Evolutionary conservation across 2,888 invertebrate species (phyloP), one percentile per base, ranked within the genome.

Genomic region (Clistopyga incitator): DNA sequence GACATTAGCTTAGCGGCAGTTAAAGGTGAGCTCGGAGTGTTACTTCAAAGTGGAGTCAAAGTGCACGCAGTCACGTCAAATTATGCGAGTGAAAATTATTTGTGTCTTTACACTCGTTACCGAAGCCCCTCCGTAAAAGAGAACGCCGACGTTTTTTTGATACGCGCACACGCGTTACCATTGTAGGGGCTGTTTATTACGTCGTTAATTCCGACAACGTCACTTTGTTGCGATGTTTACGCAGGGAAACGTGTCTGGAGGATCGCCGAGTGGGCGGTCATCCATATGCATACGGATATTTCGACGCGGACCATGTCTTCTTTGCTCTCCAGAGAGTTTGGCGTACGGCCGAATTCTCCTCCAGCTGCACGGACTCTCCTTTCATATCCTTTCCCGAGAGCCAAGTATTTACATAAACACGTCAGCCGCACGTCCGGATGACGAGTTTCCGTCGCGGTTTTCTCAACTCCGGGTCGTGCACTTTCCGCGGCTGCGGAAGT

Each of bases 181-280:
- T 38, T 38, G 34, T 38, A 23, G 54, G 54, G 42, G 45, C 20
- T 65, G 65, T 78, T 54, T 74, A 67, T 74, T 59, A 47, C 75
- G 75, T 70, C 80, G 68, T 80, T 80, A 75, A 75, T 74, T 74
- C 61, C 59, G 47, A 68, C 38, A 18, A 56, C 34, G 52, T 75
- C 45, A 20, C 65, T 56, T 42, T 42, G 67, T 78, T 71, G 64
- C 52, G 25, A 10, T 18, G 29, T 23, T 18, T 42, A 68, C 68
- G 38, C 34, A 11, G 13, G 18, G 29, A 54, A 23, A 56, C 20
- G 56, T 23, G 45, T 65, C 47, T 54, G 45, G 45, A 50, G 29
- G 38, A 38, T 68, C 4, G 25, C 25, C 42, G 42, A 52, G 71
- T 64, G 56, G 64, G 42, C 42, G 54, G 20, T 11, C 42, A 59